These are phyloP conservation scores for Hetaerina titia DNA, from an alignment of 2,888 invertebrate species.

Conservation along the genomic window DNA sequence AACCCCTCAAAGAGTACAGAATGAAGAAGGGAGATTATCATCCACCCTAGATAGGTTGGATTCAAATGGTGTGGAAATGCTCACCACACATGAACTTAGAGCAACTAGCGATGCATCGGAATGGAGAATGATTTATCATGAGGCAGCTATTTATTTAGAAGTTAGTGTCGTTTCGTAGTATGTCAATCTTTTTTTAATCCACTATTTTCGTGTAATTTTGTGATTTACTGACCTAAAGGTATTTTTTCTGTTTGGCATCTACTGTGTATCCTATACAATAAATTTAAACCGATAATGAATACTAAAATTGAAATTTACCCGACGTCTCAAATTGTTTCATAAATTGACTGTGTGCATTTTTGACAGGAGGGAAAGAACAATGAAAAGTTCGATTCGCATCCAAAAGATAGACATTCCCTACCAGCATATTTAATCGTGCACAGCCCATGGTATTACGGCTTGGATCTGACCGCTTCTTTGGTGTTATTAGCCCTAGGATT, in stretches of 20 bases:
- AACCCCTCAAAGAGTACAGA: conserved; percentile 10
- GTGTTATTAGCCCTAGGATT: conserved; percentile 87
- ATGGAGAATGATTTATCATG: conserved; percentile 95
- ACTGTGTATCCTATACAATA: not conserved
- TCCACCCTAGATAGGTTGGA: conserved; percentile 40
- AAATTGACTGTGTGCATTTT: conserved; percentile 69
- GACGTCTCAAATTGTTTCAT: conserved; percentile 16
- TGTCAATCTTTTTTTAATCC: too few species aligned
- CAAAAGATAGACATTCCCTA: conserved; percentile 88
- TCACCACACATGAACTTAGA: conserved; percentile 36
- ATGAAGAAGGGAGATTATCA: conserved; percentile 13
- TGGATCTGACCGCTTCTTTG: conserved; percentile 88
- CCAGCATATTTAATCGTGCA: conserved; percentile 93
- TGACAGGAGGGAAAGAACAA: conserved; percentile 92
- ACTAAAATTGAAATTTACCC: conserved; percentile 4
- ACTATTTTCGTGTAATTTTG: too few species aligned
- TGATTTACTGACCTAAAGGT: not conserved
- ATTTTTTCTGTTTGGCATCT: not conserved
- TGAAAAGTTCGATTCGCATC: conserved; percentile 94
- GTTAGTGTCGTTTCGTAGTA: conserved; percentile 76
- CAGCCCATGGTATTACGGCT: conserved; percentile 91
- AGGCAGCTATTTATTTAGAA: conserved; percentile 92
- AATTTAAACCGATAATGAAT: not conserved
- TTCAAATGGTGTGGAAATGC: conserved; percentile 51
- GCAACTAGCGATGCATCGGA: conserved; percentile 75